Evolutionary conservation across 2,888 invertebrate species (phyloP).

Genomic region (Scaptomyza parva): DNA sequence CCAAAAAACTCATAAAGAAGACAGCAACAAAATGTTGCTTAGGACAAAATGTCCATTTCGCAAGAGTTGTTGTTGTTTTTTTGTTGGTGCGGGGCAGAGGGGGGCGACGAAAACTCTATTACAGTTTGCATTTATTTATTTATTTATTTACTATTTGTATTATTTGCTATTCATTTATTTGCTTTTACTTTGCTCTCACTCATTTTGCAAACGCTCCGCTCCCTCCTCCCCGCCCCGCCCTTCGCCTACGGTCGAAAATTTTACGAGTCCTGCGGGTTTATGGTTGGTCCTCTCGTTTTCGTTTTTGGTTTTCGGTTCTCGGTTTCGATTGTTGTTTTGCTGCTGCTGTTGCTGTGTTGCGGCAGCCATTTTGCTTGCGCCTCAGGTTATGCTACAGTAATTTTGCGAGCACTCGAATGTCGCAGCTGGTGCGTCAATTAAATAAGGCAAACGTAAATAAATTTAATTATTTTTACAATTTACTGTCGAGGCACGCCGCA

Average conservation of each 20-base stretch:
- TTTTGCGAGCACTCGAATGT: conserved; percentile 14
- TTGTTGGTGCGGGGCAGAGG: no score
- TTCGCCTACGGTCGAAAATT: not conserved
- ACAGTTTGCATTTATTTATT: conserved; percentile 44
- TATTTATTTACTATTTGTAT: conserved; percentile 63
- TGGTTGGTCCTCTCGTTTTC: not conserved
- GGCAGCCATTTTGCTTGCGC: conserved; percentile 46
- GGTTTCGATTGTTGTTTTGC: no score
- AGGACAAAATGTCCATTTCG: conserved; percentile 43
- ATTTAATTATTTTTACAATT: conserved; percentile 77
- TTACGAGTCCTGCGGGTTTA: conserved; percentile 1
- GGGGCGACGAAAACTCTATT: conserved; percentile 44
- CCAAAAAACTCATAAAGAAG: conserved; percentile 21
- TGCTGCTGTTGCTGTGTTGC: no score
- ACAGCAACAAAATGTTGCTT: conserved; percentile 10
- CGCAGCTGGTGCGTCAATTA: conserved; percentile 68
- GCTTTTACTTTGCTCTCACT: conserved; percentile 48
- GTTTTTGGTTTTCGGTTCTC: no score
- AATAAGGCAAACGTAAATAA: conserved; percentile 70
- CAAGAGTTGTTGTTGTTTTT: no score
- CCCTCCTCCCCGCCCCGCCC: no score
- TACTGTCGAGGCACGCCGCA: conserved; percentile 44
- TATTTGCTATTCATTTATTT: conserved; percentile 65
- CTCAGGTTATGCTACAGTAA: conserved; percentile 41
- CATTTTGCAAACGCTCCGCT: no score